These are phyloP conservation scores for Onychomys leucogaster DNA, from an alignment of 2,797 vertebrate species.

Conservation along the genomic window DNA sequence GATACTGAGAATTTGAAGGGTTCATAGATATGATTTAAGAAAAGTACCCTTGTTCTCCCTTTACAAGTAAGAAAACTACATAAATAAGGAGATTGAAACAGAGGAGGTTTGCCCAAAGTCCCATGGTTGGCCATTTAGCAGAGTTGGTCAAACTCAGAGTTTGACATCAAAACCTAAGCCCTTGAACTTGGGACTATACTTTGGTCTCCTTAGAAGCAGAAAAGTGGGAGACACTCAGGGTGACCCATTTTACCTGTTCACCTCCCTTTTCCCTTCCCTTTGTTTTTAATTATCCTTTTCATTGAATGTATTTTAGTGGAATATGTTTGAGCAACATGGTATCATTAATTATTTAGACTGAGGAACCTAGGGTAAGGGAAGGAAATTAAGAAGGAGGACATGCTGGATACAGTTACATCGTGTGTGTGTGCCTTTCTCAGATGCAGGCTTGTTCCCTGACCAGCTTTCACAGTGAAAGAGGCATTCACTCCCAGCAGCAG, in stretches of 20 bases:
- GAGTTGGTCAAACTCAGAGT: slow-evolving; percentile 25
- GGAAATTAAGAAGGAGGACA: slow-evolving; percentile 75
- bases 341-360: slow-evolving; percentile 60
- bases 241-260: background rate
- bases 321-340: slow-evolving; percentile 41
- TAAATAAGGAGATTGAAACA: slow-evolving; percentile 18
- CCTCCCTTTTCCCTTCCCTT: fast-evolving
- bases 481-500: slow-evolving; percentile 64
- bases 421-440: slow-evolving; percentile 21
- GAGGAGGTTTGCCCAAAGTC: slow-evolving; percentile 37
- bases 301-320: slow-evolving; percentile 20
- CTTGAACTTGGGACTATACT: background rate
- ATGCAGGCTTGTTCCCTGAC: slow-evolving; percentile 71
- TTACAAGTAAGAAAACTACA: slow-evolving; percentile 23
- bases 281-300: background rate
- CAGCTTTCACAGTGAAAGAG: slow-evolving; percentile 75
- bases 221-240: background rate
- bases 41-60: background rate
- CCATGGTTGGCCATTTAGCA: background rate
- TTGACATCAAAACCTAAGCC: slow-evolving; percentile 14
- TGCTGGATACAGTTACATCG: slow-evolving; percentile 59
- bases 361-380: slow-evolving; percentile 58
- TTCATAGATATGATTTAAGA: background rate
- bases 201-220: slow-evolving; percentile 34
- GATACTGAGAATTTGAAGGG: background rate